These are phyloP conservation scores for Hippopotamyrus pictus DNA, from an alignment of 2,797 vertebrate species.

Conservation along the genomic window DNA sequence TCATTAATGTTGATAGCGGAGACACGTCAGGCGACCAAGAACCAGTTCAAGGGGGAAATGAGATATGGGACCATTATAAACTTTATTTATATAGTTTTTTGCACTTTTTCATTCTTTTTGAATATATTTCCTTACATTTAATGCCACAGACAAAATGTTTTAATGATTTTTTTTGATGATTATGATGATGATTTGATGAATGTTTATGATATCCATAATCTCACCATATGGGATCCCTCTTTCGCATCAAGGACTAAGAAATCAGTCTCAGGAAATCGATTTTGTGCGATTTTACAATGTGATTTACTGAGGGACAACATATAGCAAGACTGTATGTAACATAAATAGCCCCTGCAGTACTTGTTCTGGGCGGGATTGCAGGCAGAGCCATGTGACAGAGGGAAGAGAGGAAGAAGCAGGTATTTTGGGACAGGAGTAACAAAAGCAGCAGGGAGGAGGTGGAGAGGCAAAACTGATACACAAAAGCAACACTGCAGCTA, in stretches of 20 bases:
- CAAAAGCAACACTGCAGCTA: background rate
- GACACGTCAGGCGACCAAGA: background rate
- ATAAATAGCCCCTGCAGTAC: background rate
- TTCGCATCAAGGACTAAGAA: background rate
- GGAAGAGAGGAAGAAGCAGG: background rate
- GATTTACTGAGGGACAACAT: background rate
- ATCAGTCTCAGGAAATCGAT: background rate
- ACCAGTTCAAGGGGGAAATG: background rate
- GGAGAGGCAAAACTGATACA: background rate
- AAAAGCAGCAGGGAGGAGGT: background rate
- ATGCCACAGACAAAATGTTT: background rate
- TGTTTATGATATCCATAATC: background rate
- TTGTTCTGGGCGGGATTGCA: background rate
- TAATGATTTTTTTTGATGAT: background rate
- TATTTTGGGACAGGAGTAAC: background rate
- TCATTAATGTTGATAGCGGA: background rate
- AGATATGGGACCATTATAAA: background rate
- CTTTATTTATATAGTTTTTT: background rate
- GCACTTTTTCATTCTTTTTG: background rate
- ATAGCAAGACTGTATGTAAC: background rate
- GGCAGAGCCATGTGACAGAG: background rate
- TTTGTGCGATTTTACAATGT: background rate
- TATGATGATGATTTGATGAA: background rate
- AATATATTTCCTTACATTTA: background rate
- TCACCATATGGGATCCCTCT: background rate